Percentiles rank a stretch among this genome's conserved stretches.
phyloP scores from a whole-genome alignment of 2,113 vertebrate species.

The Tursiops truncatus region DNA sequence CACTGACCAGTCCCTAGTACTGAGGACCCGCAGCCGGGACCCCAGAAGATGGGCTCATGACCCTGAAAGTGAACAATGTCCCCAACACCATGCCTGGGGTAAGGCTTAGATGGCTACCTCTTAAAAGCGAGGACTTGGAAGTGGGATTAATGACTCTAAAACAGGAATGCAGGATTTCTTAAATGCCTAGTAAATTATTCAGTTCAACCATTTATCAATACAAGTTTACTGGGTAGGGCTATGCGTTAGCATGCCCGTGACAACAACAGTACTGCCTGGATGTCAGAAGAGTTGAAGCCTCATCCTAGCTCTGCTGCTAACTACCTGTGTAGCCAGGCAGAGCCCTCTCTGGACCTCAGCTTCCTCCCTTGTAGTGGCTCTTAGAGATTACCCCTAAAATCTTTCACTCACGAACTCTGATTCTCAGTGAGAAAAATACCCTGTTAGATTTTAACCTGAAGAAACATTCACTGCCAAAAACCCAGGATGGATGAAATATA shows the following conservation, averaged over 20 bases:
- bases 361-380: not conserved
- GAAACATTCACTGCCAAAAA: conserved; percentile 7
- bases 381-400: not conserved
- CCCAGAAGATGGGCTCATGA: not conserved
- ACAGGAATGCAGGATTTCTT: not conserved
- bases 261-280: not conserved
- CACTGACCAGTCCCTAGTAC: not conserved
- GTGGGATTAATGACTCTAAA: not conserved
- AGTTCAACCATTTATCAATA: not conserved
- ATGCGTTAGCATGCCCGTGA: not conserved
- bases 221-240: not conserved
- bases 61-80: not conserved
- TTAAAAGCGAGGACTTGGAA: not conserved
- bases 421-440: conserved; percentile 17
- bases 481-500: not conserved
- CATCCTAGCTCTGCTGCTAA: not conserved
- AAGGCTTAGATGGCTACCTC: not conserved
- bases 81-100: not conserved
- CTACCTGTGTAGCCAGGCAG: not conserved
- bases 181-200: not conserved
- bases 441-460: conserved; percentile 34
- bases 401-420: not conserved
- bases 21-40: not conserved
- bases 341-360: not conserved
- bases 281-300: not conserved